Conservation (phyloP, 2,888 invertebrate genomes). For the Tipula helvola region DNA sequence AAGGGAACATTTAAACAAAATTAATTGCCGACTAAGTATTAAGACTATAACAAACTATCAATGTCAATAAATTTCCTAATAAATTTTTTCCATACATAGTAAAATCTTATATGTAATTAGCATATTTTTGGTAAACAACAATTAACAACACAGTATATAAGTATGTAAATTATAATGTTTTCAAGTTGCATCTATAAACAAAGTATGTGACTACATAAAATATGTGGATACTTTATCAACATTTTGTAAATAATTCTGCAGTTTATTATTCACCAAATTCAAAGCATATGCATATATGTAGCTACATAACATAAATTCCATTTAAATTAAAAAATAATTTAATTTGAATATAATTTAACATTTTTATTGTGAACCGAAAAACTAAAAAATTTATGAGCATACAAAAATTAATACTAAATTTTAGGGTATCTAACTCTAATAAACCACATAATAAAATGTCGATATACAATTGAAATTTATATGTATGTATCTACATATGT, state of each 20-base stretch:
- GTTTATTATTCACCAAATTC: not conserved
- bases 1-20: too few relatives aligned
- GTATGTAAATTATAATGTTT: too few relatives aligned
- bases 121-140: too few relatives aligned
- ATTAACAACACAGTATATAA: too few relatives aligned
- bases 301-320: not conserved
- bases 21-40: too few relatives aligned
- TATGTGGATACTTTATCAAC: not conserved
- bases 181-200: too few relatives aligned
- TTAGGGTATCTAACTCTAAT: not conserved
- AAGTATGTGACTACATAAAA: not conserved
- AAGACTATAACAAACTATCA: too few relatives aligned
- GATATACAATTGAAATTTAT: not conserved
- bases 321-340: not conserved
- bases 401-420: not conserved
- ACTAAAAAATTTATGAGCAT: not conserved
- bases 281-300: not conserved
- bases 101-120: too few relatives aligned
- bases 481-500: too few relatives aligned
- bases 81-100: too few relatives aligned
- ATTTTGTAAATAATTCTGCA: not conserved
- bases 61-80: too few relatives aligned
- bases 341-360: not conserved
- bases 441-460: not conserved
- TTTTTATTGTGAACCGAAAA: not conserved